Conservation (phyloP, 2,113 vertebrate genomes). For the Guaruba guarouba region DNA sequence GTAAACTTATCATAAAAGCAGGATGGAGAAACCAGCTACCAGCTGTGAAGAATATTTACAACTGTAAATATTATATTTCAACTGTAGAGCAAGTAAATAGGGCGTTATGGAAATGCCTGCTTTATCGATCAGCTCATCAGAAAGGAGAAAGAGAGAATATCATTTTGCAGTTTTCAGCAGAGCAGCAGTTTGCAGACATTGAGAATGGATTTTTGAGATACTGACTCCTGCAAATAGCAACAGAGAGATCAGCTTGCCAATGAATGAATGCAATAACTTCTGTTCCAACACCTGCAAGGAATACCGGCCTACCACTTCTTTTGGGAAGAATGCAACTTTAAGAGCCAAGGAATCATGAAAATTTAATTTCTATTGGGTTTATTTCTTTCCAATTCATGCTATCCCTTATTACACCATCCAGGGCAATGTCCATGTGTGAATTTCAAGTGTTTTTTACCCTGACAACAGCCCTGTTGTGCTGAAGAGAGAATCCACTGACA, state of each 20-base stretch:
- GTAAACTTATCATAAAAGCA: slow-evolving; percentile 47
- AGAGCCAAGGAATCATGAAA: background rate
- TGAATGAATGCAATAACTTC: background rate
- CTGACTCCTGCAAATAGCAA: background rate
- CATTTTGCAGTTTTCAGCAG: slow-evolving; percentile 20
- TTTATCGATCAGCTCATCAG: slow-evolving; percentile 62
- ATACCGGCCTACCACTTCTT: background rate
- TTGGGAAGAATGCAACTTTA: background rate
- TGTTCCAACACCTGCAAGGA: background rate
- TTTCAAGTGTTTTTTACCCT: background rate
- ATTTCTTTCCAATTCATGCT: background rate
- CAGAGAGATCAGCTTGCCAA: slow-evolving; percentile 18
- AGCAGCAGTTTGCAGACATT: background rate
- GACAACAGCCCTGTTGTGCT: background rate
- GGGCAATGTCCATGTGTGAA: background rate
- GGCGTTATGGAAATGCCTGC: slow-evolving; percentile 44
- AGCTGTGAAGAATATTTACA: slow-evolving; percentile 65
- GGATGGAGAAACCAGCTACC: slow-evolving; percentile 41
- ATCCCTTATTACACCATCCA: background rate
- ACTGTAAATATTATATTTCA: slow-evolving; percentile 56
- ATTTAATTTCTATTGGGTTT: background rate
- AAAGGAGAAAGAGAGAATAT: background rate
- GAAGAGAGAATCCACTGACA: background rate
- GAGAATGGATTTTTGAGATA: slow-evolving; percentile 30
- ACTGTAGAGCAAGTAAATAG: slow-evolving; percentile 28